Base-by-base conservation (phyloP, 2,888 invertebrate genomes). In the Panorpa germanica region DNA sequence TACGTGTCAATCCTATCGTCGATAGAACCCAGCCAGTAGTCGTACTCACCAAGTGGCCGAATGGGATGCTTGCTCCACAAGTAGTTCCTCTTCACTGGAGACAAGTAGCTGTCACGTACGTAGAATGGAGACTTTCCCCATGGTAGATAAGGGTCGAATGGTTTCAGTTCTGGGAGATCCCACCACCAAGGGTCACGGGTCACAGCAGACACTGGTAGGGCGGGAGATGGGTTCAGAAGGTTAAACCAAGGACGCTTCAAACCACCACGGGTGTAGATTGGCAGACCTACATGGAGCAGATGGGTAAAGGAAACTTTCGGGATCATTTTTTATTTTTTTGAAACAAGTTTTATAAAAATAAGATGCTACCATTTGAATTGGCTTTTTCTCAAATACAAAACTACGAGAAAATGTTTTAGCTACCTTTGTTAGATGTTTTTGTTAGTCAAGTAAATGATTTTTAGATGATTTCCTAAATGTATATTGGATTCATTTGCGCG, bases 131-230 rank as follows among this genome's bases (percentile, higher is more conserved):
- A 68, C 52, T 62, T 68, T 53, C 70, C 69, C 64, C 66, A 68
- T 45, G 70, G 64, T 48, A 62, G 62, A 48, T 59, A 61, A 39
- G 59, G 56, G 38, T 72, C 69, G 55, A 73, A 63, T 41, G 85
- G 85, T 53, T 68, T 70, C 55, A 77, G 67, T 56, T 74, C 71
- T 43, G 81, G 82, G 57, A 77, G 68, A 57, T 71, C 70, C 68
- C 74, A 74, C 85, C 83, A 85, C 76, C 82, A 85, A 46, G 83
- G 83, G 63, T 85, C 83, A 52, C 81, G 71, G 42, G 74, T 72
- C 55, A 82, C 72, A 42, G 78, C 69, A 45, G 77, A 77, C 51
- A 78, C 63, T 35, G 83, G 83, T 47, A 77, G 61, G 46, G 62
- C 65, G 32, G 77, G 72, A 46, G 72, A 74, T 40, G 85, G 83